phyloP scores from a whole-genome alignment of 2,888 invertebrate species.

The Oegoconia quadripuncta region DNA sequence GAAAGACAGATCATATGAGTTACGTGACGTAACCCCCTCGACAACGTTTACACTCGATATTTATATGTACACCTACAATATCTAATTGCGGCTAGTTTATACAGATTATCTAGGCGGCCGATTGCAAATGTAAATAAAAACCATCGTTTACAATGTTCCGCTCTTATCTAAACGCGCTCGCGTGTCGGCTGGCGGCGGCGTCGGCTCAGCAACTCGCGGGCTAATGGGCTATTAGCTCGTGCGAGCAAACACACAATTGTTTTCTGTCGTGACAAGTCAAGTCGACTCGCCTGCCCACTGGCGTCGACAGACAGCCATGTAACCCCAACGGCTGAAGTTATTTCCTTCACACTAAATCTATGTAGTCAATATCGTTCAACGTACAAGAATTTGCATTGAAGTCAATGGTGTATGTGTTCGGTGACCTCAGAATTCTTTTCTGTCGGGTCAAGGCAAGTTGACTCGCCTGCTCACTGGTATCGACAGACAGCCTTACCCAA shows the following conservation, averaged over 20 bases:
- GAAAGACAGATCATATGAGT: too few species aligned
- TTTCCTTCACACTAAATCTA: too few species aligned
- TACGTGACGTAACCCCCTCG: too few species aligned
- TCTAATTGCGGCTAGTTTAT: too few species aligned
- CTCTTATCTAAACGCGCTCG: slow-evolving; percentile 21
- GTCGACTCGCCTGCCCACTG: slow-evolving; percentile 1
- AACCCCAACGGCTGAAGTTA: too few species aligned
- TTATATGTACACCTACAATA: too few species aligned
- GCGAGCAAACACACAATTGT: slow-evolving; percentile 51
- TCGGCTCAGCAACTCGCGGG: slow-evolving; percentile 20
- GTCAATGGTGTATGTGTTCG: slow-evolving; percentile 49
- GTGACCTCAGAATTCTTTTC: slow-evolving; percentile 55
- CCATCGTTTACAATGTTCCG: slow-evolving; percentile 2
- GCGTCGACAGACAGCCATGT: too few species aligned
- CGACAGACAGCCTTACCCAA: not conserved
- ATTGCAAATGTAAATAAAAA: not conserved
- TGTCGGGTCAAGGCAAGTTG: slow-evolving; percentile 29
- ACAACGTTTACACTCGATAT: too few species aligned
- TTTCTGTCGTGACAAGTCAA: slow-evolving; percentile 37
- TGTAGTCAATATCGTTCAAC: too few species aligned
- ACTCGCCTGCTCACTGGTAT: slow-evolving; percentile 1
- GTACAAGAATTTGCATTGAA: too few species aligned
- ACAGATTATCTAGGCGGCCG: too few species aligned
- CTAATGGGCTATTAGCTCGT: slow-evolving; percentile 49
- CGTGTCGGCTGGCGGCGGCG: slow-evolving; percentile 17